Base-by-base conservation (phyloP, 2,113 vertebrate genomes). In the Aythya baeri region DNA sequence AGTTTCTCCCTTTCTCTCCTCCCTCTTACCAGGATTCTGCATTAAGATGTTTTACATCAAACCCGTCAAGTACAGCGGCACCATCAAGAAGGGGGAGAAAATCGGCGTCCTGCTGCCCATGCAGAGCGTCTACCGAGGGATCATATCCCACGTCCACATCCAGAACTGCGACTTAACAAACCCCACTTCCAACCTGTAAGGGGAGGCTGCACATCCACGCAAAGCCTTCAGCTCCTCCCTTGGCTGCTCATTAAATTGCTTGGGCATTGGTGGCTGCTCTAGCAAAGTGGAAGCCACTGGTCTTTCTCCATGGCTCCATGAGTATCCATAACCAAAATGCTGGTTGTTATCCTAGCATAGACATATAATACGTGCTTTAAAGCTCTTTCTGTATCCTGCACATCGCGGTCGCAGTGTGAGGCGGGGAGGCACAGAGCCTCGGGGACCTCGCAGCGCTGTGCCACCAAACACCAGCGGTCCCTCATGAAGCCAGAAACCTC, bases 31-130 rank as follows among this genome's bases (percentile, higher is more conserved):
- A 87, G 98, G 96, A 85, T 96, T 98, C 77, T 98, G 97, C 27
- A 20, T 98, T 65, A 97, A 97, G 94, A 86, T 97, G 32, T 97
- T 98, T 85, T 97, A 98, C 57, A 92, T 98, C 91, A 97, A 96
- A 74, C 97, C 97, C 15, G 13, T 88, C 32, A 92, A 93, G 70
- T 85, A 89, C 44, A 94, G 82, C 1, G 98, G 97, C 15, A 20
- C 77, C 34, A 44, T 96, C 75, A 95, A 81, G 72, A 97, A 97
- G 49, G 97, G 98, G 23, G 78, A 98, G 70, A 96, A 90, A 84
- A 92, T 98, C 6, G 96, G 97, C 2, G 38, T 74, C 21, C 18
- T 98, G 68, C 41, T 98, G 77, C 97, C 97, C 32, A 88, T 98
- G 97, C 97, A 98, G 66, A 93, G 31, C 5, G 95, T 98, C 58